phyloP scores from a whole-genome alignment of 2,113 vertebrate species.

The Tachycineta bicolor region DNA sequence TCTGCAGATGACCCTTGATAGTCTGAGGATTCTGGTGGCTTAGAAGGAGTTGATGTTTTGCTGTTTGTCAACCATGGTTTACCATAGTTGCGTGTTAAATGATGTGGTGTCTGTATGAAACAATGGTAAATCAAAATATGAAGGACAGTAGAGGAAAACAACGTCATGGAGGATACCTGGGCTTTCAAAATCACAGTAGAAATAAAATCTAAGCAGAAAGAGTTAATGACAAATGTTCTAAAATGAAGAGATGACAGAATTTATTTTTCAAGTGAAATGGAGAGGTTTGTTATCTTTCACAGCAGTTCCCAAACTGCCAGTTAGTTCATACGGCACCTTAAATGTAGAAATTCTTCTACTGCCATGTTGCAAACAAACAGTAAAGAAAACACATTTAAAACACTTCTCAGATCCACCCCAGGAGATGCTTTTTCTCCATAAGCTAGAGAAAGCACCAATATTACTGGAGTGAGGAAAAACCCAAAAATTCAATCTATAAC shows the following conservation, averaged over 20 bases:
- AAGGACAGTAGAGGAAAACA: constrained; percentile 75
- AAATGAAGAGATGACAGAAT: neutral
- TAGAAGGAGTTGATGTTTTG: constrained; percentile 97
- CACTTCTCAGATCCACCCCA: neutral
- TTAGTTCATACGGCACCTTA: neutral
- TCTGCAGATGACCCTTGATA: constrained; percentile 92
- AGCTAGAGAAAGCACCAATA: neutral
- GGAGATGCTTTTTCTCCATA: neutral
- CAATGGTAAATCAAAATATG: constrained; percentile 90
- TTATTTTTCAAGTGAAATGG: neutral
- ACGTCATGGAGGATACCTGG: constrained; percentile 58
- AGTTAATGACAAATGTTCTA: constrained; percentile 51
- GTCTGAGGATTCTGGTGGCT: constrained; percentile 92
- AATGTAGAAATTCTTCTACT: neutral
- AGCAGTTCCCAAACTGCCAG: neutral
- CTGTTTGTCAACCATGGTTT: constrained; percentile 99
- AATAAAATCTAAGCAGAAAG: constrained; percentile 51
- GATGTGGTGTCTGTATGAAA: constrained; percentile 96
- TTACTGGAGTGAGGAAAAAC: neutral
- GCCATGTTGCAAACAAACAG: neutral
- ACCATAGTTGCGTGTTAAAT: constrained; percentile 99
- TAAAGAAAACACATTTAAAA: neutral
- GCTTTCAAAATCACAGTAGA: constrained; percentile 55
- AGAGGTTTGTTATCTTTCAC: neutral
- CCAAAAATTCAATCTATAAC: neutral